A percentile compares a stretch with the other conserved stretches of the same genome.
Conservation (phyloP, 2,797 vertebrate species). For the Gallinago solitaria region DNA sequence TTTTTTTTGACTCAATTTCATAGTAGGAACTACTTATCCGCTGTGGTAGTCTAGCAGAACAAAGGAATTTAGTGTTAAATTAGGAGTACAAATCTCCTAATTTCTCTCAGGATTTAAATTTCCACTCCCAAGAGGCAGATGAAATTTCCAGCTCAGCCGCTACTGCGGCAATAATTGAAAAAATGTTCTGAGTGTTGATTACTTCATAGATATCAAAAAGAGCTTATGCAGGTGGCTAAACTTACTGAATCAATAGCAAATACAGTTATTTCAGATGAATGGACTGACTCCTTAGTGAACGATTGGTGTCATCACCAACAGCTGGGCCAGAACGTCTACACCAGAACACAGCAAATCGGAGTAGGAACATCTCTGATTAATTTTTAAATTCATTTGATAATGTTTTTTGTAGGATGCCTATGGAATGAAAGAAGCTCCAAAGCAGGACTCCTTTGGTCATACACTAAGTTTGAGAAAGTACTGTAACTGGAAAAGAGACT, state of each 20-base stretch:
- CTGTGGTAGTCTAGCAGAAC: background rate
- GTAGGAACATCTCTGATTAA: background rate
- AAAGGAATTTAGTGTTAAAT: background rate
- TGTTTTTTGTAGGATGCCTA: background rate
- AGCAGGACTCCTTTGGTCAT: background rate
- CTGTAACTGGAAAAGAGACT: background rate
- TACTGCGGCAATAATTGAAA: background rate
- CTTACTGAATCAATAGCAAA: background rate
- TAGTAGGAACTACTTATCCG: background rate
- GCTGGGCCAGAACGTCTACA: background rate
- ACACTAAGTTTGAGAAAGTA: background rate
- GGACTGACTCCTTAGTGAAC: background rate
- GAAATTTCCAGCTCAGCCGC: background rate
- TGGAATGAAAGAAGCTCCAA: background rate
- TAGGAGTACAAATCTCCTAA: background rate
- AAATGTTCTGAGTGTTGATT: background rate
- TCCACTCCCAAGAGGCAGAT: background rate
- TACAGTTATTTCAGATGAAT: background rate
- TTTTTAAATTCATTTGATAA: background rate
- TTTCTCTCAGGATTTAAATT: slow-evolving; percentile 12
- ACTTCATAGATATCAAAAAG: background rate
- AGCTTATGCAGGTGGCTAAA: background rate
- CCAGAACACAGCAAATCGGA: background rate
- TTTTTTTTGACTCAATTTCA: background rate
- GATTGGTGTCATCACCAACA: background rate